phyloP scores from a whole-genome alignment of 2,797 vertebrate genomes.

The Synanceia verrucosa region DNA sequence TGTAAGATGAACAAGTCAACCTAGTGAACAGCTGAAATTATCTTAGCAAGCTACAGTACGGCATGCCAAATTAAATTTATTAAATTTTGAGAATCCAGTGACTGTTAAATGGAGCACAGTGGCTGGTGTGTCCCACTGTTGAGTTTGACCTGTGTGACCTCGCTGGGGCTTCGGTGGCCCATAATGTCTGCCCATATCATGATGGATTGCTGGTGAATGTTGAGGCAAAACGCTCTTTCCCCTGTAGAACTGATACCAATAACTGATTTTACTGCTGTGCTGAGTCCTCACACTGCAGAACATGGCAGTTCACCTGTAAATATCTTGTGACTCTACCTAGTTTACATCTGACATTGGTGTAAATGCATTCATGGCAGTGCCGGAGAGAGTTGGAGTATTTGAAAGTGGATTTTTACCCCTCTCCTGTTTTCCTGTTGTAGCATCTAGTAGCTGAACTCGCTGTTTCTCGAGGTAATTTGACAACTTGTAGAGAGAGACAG shows the following conservation, averaged over 20 bases:
- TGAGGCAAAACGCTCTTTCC: background rate
- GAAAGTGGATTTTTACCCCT: background rate
- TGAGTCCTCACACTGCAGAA: constrained; percentile 2
- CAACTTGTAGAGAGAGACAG: constrained; percentile 42
- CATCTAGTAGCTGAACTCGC: constrained; percentile 14
- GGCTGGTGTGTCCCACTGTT: background rate
- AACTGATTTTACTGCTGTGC: constrained; percentile 14
- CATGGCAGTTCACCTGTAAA: constrained; percentile 2
- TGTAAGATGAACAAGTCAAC: too few species aligned
- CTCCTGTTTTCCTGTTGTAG: constrained; percentile 14
- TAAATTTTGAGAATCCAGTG: background rate
- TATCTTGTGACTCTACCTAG: background rate
- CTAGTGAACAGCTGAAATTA: too few species aligned
- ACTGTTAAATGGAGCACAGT: background rate
- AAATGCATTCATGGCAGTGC: background rate
- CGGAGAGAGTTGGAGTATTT: background rate
- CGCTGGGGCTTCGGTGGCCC: background rate
- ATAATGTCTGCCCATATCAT: constrained; percentile 1
- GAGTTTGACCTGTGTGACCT: background rate
- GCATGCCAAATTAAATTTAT: background rate
- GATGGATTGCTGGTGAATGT: background rate
- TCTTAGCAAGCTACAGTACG: too few species aligned
- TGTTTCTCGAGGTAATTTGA: constrained; percentile 48
- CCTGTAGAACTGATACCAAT: background rate
- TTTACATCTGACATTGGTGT: background rate